phyloP scores from a whole-genome alignment of 2,888 invertebrate species.

The Dasypolia templi region DNA sequence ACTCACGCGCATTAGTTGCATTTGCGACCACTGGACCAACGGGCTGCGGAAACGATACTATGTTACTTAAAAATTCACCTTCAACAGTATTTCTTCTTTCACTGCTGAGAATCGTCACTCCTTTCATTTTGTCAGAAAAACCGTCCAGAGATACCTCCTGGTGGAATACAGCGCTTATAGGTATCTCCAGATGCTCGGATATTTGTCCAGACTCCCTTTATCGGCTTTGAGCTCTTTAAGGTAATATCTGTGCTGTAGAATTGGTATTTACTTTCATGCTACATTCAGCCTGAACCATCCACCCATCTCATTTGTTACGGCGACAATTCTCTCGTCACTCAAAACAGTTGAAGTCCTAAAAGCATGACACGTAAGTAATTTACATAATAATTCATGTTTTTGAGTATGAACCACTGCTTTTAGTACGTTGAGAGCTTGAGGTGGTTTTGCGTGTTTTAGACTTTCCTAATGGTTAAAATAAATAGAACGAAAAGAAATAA shows the following conservation, averaged over 20 bases:
- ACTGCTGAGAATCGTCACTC: not conserved
- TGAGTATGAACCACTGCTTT: constrained; percentile 65
- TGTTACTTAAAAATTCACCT: not conserved
- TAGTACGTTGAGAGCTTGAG: constrained; percentile 64
- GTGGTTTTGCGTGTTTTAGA: constrained; percentile 22
- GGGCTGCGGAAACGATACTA: not conserved
- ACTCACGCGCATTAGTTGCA: not conserved
- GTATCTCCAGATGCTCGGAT: not conserved
- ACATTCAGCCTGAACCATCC: constrained; percentile 49
- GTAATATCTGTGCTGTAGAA: not conserved
- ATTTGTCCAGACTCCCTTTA: not conserved
- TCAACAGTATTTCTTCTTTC: not conserved
- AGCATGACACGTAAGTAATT: constrained; percentile 83
- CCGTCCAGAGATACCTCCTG: too few species aligned
- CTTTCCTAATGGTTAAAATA: constrained; percentile 38
- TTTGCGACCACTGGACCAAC: not conserved
- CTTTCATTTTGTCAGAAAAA: not conserved
- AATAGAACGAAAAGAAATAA: constrained; percentile 41
- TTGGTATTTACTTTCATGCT: not conserved
- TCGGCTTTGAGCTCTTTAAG: not conserved
- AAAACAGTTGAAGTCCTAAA: constrained; percentile 76
- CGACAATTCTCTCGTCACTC: constrained; percentile 66
- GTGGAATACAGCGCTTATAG: too few species aligned
- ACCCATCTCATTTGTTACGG: constrained; percentile 70
- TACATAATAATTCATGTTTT: constrained; percentile 82